These are phyloP conservation scores for Pangasius djambal DNA, from an alignment of 2,797 vertebrate genomes.

Conservation along the genomic window DNA sequence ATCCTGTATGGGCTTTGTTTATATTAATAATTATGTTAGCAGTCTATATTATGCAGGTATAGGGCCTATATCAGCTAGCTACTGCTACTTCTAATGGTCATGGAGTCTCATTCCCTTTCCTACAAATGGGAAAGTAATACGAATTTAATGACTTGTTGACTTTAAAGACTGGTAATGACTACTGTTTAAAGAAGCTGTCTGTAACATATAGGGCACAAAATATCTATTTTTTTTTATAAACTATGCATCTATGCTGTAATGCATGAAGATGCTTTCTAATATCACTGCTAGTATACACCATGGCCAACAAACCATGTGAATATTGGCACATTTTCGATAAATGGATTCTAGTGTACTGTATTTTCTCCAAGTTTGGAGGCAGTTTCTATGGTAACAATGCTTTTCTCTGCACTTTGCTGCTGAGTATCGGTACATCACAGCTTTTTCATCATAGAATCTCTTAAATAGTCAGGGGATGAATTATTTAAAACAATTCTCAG, in stretches of 20 bases:
- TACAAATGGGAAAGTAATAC: background rate
- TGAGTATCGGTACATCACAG: slow-evolving; percentile 65
- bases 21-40: background rate
- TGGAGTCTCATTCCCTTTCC: background rate
- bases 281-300: slow-evolving; percentile 69
- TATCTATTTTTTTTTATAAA: background rate
- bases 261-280: slow-evolving; percentile 61
- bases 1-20: background rate
- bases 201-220: background rate
- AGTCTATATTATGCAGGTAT: background rate
- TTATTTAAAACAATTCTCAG: slow-evolving; percentile 53
- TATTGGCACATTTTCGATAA: slow-evolving; percentile 75
- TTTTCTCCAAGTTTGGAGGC: slow-evolving; percentile 74
- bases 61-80: background rate
- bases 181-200: background rate
- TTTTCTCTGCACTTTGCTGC: slow-evolving; percentile 55
- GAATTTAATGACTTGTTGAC: background rate
- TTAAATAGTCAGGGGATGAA: slow-evolving; percentile 51
- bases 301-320: slow-evolving; percentile 74
- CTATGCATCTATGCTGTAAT: background rate
- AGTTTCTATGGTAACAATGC: slow-evolving; percentile 79
- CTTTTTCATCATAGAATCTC: slow-evolving; percentile 51
- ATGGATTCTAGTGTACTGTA: slow-evolving; percentile 66
- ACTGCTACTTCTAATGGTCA: background rate
- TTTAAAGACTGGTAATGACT: background rate